A percentile compares a stretch with the other conserved stretches of the same genome.
phyloP scores from a whole-genome alignment of 2,113 vertebrate species.

The Odocoileus hemionus region DNA sequence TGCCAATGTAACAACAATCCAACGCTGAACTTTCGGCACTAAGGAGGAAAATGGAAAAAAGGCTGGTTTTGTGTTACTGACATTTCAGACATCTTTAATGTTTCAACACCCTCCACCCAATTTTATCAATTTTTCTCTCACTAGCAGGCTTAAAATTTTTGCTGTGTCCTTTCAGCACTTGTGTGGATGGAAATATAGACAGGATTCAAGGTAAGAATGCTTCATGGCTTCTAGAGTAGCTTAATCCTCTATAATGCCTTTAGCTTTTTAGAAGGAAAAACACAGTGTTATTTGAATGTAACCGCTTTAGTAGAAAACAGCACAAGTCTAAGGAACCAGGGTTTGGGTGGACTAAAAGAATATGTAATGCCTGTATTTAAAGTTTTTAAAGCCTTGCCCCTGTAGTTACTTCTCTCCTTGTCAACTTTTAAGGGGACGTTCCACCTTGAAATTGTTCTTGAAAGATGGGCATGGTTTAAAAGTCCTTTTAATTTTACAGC shows the following conservation, averaged over 20 bases:
- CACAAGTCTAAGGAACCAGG: neutral
- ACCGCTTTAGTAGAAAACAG: neutral
- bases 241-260: neutral
- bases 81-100: slow-evolving; percentile 17
- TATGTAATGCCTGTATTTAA: neutral
- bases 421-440: neutral
- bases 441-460: slow-evolving; percentile 24
- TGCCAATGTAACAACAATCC: neutral
- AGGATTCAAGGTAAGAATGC: neutral
- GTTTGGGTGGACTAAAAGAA: neutral
- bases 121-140: slow-evolving; percentile 14
- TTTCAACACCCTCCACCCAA: neutral
- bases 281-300: neutral
- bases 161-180: neutral
- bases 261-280: slow-evolving; percentile 28
- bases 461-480: neutral
- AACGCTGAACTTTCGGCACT: neutral
- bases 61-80: neutral
- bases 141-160: neutral
- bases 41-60: neutral
- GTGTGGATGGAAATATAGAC: neutral
- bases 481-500: slow-evolving; percentile 17
- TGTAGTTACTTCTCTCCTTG: neutral
- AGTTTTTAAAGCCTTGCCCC: neutral
- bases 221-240: neutral